Evolutionary conservation across 37 sponge, comb jelly and placozoan species (phyloP).

Genomic region (Mnemiopsis leidyi): DNA sequence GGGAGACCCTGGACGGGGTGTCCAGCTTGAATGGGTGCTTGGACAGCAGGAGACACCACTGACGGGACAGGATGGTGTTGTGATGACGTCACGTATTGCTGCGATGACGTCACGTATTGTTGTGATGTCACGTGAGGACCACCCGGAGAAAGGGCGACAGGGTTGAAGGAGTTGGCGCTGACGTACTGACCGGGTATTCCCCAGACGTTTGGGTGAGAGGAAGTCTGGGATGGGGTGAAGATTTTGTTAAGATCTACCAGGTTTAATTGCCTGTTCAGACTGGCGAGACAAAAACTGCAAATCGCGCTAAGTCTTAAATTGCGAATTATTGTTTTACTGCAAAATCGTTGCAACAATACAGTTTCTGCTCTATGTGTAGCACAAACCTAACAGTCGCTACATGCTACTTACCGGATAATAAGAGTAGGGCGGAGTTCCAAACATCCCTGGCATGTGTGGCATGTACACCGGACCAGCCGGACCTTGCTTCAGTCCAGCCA

Average conservation of each 20-base stretch:
- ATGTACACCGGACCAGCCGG: constrained; percentile 7
- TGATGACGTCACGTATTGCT: constrained; percentile 32
- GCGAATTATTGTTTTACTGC: too few relatives aligned
- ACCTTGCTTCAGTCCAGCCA: not conserved
- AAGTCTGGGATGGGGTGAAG: not conserved
- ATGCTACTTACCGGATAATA: constrained; percentile 49
- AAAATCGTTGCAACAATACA: too few relatives aligned
- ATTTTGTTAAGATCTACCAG: too few relatives aligned
- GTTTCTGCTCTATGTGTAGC: too few relatives aligned
- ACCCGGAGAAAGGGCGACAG: not conserved
- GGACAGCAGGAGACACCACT: not conserved
- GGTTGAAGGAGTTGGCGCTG: not conserved
- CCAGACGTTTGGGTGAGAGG: not conserved
- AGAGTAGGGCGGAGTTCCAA: constrained; percentile 28
- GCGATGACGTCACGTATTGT: constrained; percentile 46
- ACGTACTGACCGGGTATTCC: constrained; percentile 15
- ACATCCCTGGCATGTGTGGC: constrained; percentile 39
- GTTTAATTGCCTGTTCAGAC: too few relatives aligned
- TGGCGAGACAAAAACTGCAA: too few relatives aligned
- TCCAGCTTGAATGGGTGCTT: too few relatives aligned
- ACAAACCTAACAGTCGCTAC: too few relatives aligned
- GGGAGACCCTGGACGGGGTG: not conserved
- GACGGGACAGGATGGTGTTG: not conserved
- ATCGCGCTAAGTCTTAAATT: too few relatives aligned
- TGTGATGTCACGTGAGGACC: not conserved